Evolutionary conservation across 2,797 vertebrate species (phyloP), one percentile per base, ranked within the genome.

Genomic region (Percopsis omiscomaycus): DNA sequence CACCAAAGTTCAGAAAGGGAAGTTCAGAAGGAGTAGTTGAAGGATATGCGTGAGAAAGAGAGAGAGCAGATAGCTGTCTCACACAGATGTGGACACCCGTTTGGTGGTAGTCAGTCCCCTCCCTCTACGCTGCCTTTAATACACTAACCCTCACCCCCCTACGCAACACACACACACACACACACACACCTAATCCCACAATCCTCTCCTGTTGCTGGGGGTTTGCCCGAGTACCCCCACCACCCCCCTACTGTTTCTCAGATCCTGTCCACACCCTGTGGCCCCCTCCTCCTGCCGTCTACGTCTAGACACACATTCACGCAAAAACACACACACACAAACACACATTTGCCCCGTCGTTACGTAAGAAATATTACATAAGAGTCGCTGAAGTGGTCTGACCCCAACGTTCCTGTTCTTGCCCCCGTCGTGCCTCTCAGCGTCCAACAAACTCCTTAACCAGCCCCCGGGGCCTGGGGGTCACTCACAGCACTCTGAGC

Each of bases 321-420:
- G 58, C 56, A 22, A 1, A 69, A 71, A 70, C 57, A 59, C 63
- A 59, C 79, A 70, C 61, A 53, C 63, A 60, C 56, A 69, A 71
- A 70, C 57, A 59, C 32, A 44, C 49, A 67, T 68, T 71, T 47
- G 72, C 69, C 22, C 59, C 77, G 66, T 73, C 61, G 79, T 91
- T 90, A 88, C 79, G 80, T 78, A 89, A 90, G 81, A 77, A 61
- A 79, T 72, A 85, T 90, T 89, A 89, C 80, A 77, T 89, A 90
- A 90, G 84, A 69, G 63, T 73, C 67, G 45, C 68, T 71, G 71
- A 81, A 79, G 61, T 65, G 73, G 58, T 64, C 63, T 80, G 73
- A 85, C 77, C 80, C 59, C 55, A 37, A 45, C 75, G 68, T 79
- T 82, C 74, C 52, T 60, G 55, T 66, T 78, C 60, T 37, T 62